Percentiles rank a stretch among this genome's conserved stretches.
Evolutionary conservation across 2,888 invertebrate species (phyloP).

Genomic region (Melipona beecheii): DNA sequence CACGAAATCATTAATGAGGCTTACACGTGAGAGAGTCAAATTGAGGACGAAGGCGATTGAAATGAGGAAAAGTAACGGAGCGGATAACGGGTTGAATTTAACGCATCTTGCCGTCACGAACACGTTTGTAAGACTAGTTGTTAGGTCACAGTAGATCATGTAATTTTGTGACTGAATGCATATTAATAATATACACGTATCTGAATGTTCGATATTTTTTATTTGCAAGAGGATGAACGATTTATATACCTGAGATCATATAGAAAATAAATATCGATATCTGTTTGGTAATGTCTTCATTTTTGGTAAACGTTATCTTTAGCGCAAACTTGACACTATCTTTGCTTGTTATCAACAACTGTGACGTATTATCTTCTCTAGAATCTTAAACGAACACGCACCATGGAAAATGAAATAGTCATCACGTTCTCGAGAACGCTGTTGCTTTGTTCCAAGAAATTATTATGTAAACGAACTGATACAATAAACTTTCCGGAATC

Average conservation of each 20-base stretch:
- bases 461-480: constrained; percentile 17
- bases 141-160: constrained; percentile 54
- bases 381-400: not conserved
- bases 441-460: constrained; percentile 42
- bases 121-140: constrained; percentile 48
- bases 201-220: not conserved
- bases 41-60: constrained; percentile 68
- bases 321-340: not conserved
- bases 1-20: constrained; percentile 21
- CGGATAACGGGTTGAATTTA: constrained; percentile 74
- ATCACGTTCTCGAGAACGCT: constrained; percentile 30
- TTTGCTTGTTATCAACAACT: constrained; percentile 47
- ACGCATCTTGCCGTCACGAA: constrained; percentile 66
- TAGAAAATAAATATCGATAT: not conserved
- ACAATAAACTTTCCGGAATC: constrained; percentile 29
- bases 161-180: constrained; percentile 37
- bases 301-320: not conserved
- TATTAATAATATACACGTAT: not conserved
- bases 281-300: not conserved
- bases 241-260: not conserved
- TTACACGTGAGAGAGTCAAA: constrained; percentile 61
- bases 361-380: constrained; percentile 25
- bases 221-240: not conserved
- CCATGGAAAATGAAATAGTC: constrained; percentile 8
- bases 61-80: constrained; percentile 79